Evolutionary conservation across 2,888 invertebrate species (phyloP), one percentile per base, ranked within the genome.

Genomic region (Mimas tiliae): DNA sequence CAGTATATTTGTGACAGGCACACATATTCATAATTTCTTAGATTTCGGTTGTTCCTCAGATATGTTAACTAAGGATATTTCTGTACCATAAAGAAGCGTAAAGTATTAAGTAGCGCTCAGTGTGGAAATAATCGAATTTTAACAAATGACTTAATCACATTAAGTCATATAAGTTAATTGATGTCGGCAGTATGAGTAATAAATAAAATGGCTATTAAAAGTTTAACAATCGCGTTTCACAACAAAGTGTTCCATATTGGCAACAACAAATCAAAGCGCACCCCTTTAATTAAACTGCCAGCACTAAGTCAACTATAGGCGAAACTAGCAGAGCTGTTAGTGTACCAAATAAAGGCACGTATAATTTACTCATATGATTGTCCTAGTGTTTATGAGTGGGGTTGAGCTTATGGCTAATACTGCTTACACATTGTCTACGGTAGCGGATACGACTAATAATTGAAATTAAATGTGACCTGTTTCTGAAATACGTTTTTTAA

Each of bases 261-360:
- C 74, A 75, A 80, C 84, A 77, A 89, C 89, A 89, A 91, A 91
- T 91, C 89, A 90, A 85, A 88, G 75, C 75, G 79, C 87, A 84
- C 91, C 90, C 91, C 87, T 89, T 87, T 91, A 90, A 91, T 91
- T 91, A 90, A 91, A 87, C 83, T 78, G 84, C 78, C 83, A 77
- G 84, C 86, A 86, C 87, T 89, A 86, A 88, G 91, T 91, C 89
- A 90, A 91, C 89, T 83, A 84, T 85, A 87, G 78, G 78, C 79
- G 74, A 85, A 87, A 87, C 84, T 86, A 79, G 64, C 48, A 38
- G 51, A 79, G 79, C 78, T 78, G 78, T 75, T 75, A 77, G 75
- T 67, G 74, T 74, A 72, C 74, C 78, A 78, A 86, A 84, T 84
- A 84, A 85, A 85, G 79, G 85, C 82, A 78, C 77, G 79, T 84